A percentile compares a stretch with the other conserved stretches of the same genome.
Conservation (phyloP, 2,888 invertebrate species). For the Halictus ligatus region DNA sequence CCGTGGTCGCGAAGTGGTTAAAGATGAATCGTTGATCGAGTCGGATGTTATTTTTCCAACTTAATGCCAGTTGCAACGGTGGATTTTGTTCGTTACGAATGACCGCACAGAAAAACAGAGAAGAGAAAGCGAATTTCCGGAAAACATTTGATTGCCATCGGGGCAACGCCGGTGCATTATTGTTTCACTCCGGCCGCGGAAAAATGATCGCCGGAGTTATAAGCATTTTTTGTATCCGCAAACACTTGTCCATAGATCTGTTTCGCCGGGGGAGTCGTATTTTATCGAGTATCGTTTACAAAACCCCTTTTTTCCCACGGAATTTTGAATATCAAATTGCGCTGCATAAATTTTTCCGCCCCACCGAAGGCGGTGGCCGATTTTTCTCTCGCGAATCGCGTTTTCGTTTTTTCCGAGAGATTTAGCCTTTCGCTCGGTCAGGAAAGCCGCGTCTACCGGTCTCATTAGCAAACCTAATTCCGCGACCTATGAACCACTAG, state of each 20-base stretch:
- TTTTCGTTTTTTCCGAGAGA: neutral
- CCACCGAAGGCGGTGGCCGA: neutral
- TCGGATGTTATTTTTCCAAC: neutral
- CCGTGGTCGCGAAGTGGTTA: too few species aligned
- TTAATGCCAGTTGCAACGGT: neutral
- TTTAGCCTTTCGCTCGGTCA: neutral
- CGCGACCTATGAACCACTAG: neutral
- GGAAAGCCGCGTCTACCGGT: neutral
- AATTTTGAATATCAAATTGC: conserved; percentile 9
- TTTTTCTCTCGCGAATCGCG: conserved; percentile 6
- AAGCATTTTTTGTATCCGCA: neutral
- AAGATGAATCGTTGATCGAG: neutral
- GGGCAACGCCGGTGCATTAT: neutral
- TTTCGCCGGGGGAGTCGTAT: neutral
- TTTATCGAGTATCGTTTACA: neutral
- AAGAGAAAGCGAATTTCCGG: neutral
- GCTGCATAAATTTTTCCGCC: neutral
- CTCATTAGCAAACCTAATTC: conserved; percentile 39
- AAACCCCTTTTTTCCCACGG: neutral
- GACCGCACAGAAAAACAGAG: neutral
- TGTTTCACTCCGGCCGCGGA: neutral
- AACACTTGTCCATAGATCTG: neutral
- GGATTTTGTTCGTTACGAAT: neutral
- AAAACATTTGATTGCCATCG: neutral
- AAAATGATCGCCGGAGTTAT: neutral